A percentile compares a stretch with the other conserved stretches of the same genome.
These are phyloP conservation scores for Cosmia trapezina DNA, from an alignment of 2,888 invertebrate species.

Conservation along the genomic window DNA sequence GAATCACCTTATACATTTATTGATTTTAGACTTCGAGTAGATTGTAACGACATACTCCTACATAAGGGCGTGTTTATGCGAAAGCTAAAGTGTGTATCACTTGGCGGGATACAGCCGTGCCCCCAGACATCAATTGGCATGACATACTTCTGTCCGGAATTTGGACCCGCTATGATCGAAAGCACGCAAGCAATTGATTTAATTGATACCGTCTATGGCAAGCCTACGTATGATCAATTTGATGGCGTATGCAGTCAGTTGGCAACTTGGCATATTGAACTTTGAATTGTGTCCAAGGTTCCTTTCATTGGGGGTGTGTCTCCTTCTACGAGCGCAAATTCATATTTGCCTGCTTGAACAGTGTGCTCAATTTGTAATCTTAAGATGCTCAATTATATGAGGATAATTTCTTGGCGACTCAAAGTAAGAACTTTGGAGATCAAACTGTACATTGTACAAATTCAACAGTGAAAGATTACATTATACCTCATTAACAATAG, in stretches of 20 bases:
- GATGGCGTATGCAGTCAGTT: conserved; percentile 26
- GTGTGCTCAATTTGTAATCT: neutral
- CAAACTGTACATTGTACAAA: no score
- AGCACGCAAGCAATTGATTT: conserved; percentile 60
- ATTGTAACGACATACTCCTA: conserved; percentile 5
- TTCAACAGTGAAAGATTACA: no score
- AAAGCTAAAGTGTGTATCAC: conserved; percentile 15
- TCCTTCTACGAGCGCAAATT: neutral
- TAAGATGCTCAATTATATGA: neutral
- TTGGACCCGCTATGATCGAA: conserved; percentile 60
- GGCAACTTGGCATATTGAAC: conserved; percentile 37
- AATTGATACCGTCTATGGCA: conserved; percentile 56
- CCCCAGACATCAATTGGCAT: conserved; percentile 57
- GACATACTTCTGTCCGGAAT: conserved; percentile 63
- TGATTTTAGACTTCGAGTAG: neutral
- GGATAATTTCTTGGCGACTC: neutral
- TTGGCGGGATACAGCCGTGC: conserved; percentile 38
- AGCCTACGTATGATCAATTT: conserved; percentile 52
- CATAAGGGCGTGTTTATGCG: conserved; percentile 32
- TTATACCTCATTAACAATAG: no score
- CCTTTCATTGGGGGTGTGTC: conserved; percentile 42
- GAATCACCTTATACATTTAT: no score
- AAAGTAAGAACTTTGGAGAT: neutral
- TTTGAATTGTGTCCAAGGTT: conserved; percentile 32
- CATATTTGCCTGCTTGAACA: neutral